Percentiles rank a stretch among this genome's conserved stretches.
Evolutionary conservation across 2,888 invertebrate genomes (phyloP).

Genomic region (Sialis fuliginosa): DNA sequence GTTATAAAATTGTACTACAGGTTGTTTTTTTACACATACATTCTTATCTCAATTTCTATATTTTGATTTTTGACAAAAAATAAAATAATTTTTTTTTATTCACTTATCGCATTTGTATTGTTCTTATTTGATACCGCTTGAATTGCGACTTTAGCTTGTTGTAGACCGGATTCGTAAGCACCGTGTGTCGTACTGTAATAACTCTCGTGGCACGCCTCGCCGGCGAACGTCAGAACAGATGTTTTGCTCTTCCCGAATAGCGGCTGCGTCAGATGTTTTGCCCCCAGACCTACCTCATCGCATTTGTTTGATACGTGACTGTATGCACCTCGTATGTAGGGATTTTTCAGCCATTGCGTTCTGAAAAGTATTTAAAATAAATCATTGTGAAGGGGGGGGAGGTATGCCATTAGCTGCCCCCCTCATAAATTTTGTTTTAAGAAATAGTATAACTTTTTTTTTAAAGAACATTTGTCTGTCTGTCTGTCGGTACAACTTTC

Average conservation of each 20-base stretch:
- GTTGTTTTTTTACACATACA: too few relatives aligned
- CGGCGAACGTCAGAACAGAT: constrained; percentile 40
- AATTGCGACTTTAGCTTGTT: constrained; percentile 23
- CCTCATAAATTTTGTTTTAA: too few relatives aligned
- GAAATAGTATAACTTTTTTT: too few relatives aligned
- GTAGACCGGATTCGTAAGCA: constrained; percentile 38
- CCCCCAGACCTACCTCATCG: constrained; percentile 24
- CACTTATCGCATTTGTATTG: too few relatives aligned
- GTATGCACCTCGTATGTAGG: constrained; percentile 37
- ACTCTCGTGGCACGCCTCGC: constrained; percentile 39
- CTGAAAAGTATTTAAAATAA: constrained; percentile 19
- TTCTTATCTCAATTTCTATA: too few relatives aligned
- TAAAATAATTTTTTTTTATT: too few relatives aligned
- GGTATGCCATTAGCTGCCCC: not conserved
- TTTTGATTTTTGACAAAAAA: too few relatives aligned
- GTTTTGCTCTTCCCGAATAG: constrained; percentile 17
- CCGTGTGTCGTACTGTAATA: constrained; percentile 51
- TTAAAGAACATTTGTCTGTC: too few relatives aligned
- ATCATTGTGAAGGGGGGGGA: too few relatives aligned
- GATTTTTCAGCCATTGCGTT: constrained; percentile 36
- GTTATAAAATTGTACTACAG: too few relatives aligned
- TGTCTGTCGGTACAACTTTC: too few relatives aligned
- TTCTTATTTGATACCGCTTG: too few relatives aligned
- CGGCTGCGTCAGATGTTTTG: constrained; percentile 25
- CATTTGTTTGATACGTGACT: constrained; percentile 34